Conservation (phyloP, 1,140 invertebrate species). For the Mylabris phalerata region DNA sequence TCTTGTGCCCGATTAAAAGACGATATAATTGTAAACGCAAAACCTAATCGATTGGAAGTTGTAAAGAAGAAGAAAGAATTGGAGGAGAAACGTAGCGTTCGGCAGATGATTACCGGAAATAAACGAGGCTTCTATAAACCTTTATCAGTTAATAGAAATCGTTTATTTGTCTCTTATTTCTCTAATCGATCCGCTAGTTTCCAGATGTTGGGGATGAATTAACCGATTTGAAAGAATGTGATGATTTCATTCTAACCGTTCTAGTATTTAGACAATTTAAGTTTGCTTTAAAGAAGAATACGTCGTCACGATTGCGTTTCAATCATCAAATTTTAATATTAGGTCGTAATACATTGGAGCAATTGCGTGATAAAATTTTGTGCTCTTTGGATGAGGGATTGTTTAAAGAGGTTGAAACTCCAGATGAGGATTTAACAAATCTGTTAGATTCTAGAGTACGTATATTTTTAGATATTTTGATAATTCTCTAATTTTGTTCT, state of each 20-base stretch:
- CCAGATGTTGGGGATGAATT: background rate
- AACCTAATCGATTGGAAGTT: background rate
- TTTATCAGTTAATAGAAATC: background rate
- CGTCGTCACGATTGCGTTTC: conserved; percentile 22
- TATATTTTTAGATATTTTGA: conserved; percentile 8
- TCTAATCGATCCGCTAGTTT: background rate
- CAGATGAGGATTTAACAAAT: conserved; percentile 35
- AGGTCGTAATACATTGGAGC: conserved; percentile 49
- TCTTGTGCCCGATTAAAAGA: conserved; percentile 1
- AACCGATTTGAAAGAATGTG: conserved; percentile 28
- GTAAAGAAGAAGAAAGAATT: conserved; percentile 4
- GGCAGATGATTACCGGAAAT: background rate
- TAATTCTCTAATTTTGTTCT: background rate
- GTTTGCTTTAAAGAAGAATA: conserved; percentile 8
- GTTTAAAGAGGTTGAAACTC: conserved; percentile 47
- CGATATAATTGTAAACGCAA: background rate
- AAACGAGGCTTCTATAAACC: conserved; percentile 10
- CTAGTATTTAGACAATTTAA: conserved; percentile 36
- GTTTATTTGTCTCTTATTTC: background rate
- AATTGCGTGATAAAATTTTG: conserved; percentile 50
- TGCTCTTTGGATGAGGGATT: conserved; percentile 51
- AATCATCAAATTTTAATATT: conserved; percentile 47
- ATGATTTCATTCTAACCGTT: conserved; percentile 37
- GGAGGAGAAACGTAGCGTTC: conserved; percentile 2
- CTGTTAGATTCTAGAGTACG: conserved; percentile 45